Evolutionary conservation across 2,797 vertebrate genomes (phyloP).

Genomic region (Dromococcyx pavoninus): DNA sequence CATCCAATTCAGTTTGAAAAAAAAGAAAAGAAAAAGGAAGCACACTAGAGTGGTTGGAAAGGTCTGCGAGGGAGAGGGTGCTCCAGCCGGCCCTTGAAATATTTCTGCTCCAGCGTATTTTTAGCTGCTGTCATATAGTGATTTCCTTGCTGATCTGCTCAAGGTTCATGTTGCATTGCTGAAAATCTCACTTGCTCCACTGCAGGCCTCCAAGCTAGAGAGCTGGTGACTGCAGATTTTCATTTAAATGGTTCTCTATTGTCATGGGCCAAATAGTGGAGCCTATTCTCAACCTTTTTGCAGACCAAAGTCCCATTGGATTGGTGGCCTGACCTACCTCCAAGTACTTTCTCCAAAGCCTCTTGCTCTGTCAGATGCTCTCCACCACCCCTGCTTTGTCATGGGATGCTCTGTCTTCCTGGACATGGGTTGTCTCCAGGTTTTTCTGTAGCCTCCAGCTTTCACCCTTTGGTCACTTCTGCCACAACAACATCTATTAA

Average conservation of each 20-base stretch:
- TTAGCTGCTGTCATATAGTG: not conserved
- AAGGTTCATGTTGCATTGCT: not conserved
- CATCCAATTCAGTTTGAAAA: not conserved
- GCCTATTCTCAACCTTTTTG: not conserved
- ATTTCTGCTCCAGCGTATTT: not conserved
- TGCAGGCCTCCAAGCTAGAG: not conserved
- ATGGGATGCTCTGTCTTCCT: rapidly evolving
- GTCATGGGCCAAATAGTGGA: not conserved
- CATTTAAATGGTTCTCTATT: not conserved
- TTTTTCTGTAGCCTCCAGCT: not conserved
- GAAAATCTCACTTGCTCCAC: not conserved
- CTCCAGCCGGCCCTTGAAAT: not conserved
- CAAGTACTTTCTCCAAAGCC: not conserved
- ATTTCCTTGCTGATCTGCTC: not conserved
- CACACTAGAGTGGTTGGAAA: not conserved
- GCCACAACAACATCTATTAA: rapidly evolving
- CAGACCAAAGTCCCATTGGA: not conserved
- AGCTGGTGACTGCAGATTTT: not conserved
- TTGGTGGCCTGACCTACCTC: not conserved
- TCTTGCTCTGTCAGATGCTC: not conserved
- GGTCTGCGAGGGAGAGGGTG: not conserved
- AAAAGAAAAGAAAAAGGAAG: not conserved
- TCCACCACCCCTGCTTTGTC: not conserved
- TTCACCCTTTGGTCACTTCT: not conserved
- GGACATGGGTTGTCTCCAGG: rapidly evolving